These are phyloP conservation scores for Osmerus mordax DNA, from an alignment of 2,113 vertebrate species.

Conservation along the genomic window DNA sequence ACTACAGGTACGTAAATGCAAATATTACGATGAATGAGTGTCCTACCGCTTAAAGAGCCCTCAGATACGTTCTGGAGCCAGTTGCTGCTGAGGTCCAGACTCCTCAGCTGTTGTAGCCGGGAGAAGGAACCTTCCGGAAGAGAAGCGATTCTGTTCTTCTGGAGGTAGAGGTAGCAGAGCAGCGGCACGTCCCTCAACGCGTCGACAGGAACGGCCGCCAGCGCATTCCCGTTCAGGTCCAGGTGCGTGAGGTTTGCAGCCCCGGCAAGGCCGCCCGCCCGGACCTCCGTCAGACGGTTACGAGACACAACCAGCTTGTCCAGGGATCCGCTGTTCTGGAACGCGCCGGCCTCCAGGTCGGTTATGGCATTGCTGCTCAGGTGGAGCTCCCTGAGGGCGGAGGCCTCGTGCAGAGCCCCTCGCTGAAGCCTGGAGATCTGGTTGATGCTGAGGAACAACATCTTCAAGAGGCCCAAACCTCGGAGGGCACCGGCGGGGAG, in stretches of 20 bases:
- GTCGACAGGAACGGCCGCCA: slow-evolving; percentile 40
- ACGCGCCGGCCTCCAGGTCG: slow-evolving; percentile 49
- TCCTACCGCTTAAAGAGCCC: slow-evolving; percentile 34
- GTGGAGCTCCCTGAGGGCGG: slow-evolving; percentile 42
- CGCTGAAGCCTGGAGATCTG: slow-evolving; percentile 41
- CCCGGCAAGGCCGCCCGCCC: slow-evolving; percentile 42
- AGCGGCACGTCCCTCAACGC: slow-evolving; percentile 29
- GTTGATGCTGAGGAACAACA: slow-evolving; percentile 55
- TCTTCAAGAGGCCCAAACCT: slow-evolving; percentile 47
- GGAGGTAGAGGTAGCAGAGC: slow-evolving; percentile 50
- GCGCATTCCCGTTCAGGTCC: slow-evolving; percentile 57
- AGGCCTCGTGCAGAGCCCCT: slow-evolving; percentile 45
- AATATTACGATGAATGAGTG: no score
- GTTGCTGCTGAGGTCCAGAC: slow-evolving; percentile 60
- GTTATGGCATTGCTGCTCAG: slow-evolving; percentile 50
- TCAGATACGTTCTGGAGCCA: slow-evolving; percentile 35
- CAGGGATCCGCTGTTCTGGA: slow-evolving; percentile 43
- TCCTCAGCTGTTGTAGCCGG: slow-evolving; percentile 25
- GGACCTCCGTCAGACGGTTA: slow-evolving; percentile 46
- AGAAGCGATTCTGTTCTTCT: slow-evolving; percentile 43
- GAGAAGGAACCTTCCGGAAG: slow-evolving; percentile 50
- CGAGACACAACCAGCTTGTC: slow-evolving; percentile 50
- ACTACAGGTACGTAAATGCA: no score
- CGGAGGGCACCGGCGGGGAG: slow-evolving; percentile 41
- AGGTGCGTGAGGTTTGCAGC: slow-evolving; percentile 43